Evolutionary conservation across 2,113 vertebrate genomes (phyloP), one percentile per base, ranked within the genome.

Genomic region (Microcebus lehilahytsara): DNA sequence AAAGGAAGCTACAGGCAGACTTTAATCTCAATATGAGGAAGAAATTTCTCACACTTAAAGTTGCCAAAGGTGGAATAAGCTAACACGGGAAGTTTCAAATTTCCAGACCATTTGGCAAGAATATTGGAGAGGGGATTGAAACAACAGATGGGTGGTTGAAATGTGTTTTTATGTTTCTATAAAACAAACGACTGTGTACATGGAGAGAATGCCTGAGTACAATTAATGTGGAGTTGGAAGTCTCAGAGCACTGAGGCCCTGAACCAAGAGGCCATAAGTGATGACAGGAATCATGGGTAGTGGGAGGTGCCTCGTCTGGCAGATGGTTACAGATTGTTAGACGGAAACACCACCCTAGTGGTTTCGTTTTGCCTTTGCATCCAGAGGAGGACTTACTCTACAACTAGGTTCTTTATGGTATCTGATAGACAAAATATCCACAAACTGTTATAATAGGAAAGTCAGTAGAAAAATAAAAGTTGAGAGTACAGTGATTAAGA

Each of bases 21-120:
- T 87, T 87, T 89, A 58, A 80, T 87, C 32, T 74, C 46, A 37
- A 10, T n/a, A 1, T 22, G 22, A 93, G 40, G 37, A 74, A 94
- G 62, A 87, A 67, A 58, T 69, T 89, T 62, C 16, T 93, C 49
- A 75, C 71, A 85, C 30, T 96, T 56, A 91, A 85, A 92, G 32
- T 34, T 80, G 7, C 10, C 66, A 58, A 64, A 77, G 23, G 66
- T 40, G 49, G 56, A 92, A 80, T 49, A 37, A 85, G 46, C n/a
- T 64, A 37, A 22, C 30, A 40, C 6, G 16, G 40, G 14, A 87
- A 4, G 27, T 56, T 94, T 95, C 58, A 92, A 7, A 92, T 90
- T 87, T 95, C 79, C 17, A 88, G 74, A 60, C 14, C 34, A 37
- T n/a, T 81, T 69, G 67, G 86, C 22, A 81, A 64, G 74, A 90